Base-by-base conservation (phyloP, 2,888 invertebrate species). In the Elysia crispata region DNA sequence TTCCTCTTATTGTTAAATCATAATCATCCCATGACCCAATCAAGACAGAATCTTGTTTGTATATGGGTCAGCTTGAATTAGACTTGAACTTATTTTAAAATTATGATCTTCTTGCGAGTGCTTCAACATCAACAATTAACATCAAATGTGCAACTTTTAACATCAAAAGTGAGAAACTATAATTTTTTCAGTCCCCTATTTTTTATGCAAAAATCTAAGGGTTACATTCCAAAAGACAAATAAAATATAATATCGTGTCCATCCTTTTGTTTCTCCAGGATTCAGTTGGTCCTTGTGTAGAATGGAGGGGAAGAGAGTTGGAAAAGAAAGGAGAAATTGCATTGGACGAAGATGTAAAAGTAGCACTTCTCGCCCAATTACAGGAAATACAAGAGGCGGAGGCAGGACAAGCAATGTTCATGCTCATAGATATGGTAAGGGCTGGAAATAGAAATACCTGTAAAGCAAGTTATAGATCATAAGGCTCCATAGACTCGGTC, bases 331-430 rank as follows among this genome's bases (percentile, higher is more conserved):
- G 84, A n/a, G 67, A 81, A 20, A 31, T 77, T 11, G 69, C 74
- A 0, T 82, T 84, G 49, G 86, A 85, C 64, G 85, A 87, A 62
- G 87, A 88, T 74, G 83, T 87, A 28, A 85, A 88, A 83, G 87
- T 89, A 67, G 82, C 87, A 8, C 76, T 91, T 73, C 82, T 90
- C 57, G 89, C 89, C 28, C 87, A 90, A 67, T 85, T 90, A 20
- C 90, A 90, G 80, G 84, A 87, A 70, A 74, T 81, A 20, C 90
- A 91, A 83, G 87, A 88, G 69, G 75, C 77, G 8, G 90, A 90
- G 81, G 74, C 85, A 28, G 41, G n/a, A 6, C 74, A 75, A 20
- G 76, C 74, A 20, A 57, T 83, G 75, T 3, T 54, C 1, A 41
- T 60, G 0, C 72, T 77, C 18, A 31, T 64, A 50, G 73, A 79